A percentile compares a stretch with the other conserved stretches of the same genome.
phyloP scores from a whole-genome alignment of 2,888 invertebrate species.

The Cerceris ruficornis region DNA sequence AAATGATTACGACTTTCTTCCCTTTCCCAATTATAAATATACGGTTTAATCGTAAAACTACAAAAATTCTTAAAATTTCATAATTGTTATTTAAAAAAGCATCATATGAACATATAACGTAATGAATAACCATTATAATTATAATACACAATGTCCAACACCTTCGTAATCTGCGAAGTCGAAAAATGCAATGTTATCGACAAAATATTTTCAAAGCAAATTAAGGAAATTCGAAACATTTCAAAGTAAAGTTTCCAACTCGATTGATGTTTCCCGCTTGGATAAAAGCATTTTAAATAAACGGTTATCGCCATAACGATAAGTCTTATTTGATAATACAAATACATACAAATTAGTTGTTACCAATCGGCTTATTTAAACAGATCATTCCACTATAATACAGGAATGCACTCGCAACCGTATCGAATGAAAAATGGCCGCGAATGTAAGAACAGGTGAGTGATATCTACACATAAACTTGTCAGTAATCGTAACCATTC shows the following conservation, averaged over 20 bases:
- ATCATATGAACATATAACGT: no score
- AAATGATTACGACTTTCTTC: neutral
- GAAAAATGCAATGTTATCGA: neutral
- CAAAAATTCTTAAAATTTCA: no score
- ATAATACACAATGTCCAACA: no score
- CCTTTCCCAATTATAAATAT: neutral
- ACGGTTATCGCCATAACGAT: neutral
- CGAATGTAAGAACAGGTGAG: conserved; percentile 78
- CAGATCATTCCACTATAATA: conserved; percentile 16
- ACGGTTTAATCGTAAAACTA: neutral
- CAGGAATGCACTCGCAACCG: conserved; percentile 25
- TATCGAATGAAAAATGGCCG: conserved; percentile 74
- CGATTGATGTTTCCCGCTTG: neutral
- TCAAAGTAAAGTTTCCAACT: neutral
- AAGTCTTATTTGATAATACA: neutral
- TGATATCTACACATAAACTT: conserved; percentile 35
- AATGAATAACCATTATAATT: no score
- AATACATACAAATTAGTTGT: conserved; percentile 6
- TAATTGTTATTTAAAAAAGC: no score
- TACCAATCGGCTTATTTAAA: conserved; percentile 30
- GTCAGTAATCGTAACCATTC: conserved; percentile 22
- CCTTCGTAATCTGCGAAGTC: neutral
- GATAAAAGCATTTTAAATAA: no score
- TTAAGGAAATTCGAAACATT: no score
- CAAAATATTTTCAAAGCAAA: neutral